Evolutionary conservation across 2,888 invertebrate species (phyloP).

Genomic region (Ochropleura plecta): DNA sequence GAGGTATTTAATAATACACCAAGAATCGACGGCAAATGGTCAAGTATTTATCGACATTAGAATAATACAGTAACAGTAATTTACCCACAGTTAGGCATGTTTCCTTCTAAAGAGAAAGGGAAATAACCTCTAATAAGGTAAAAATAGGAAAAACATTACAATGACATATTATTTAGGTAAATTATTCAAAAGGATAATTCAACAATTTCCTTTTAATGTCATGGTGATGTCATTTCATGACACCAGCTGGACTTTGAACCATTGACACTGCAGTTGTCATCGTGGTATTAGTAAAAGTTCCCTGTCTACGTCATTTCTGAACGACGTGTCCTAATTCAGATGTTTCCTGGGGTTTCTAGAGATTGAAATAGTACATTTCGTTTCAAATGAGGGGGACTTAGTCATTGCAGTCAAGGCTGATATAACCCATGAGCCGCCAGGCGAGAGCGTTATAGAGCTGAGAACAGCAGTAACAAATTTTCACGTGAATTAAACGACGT

Average conservation of each 20-base stretch:
- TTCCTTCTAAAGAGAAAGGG: background rate
- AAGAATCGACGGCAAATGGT: too few species aligned
- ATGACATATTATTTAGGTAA: background rate
- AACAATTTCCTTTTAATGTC: slow-evolving; percentile 19
- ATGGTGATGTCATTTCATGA: slow-evolving; percentile 4
- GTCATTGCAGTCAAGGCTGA: too few species aligned
- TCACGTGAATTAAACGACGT: too few species aligned
- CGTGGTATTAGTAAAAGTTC: background rate
- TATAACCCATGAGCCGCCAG: too few species aligned
- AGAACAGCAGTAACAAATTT: too few species aligned
- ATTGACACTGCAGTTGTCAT: background rate
- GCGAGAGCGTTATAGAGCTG: too few species aligned
- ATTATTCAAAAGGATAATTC: slow-evolving; percentile 8
- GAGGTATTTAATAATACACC: too few species aligned
- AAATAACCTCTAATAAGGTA: background rate
- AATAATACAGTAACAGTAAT: background rate
- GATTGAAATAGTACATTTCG: too few species aligned
- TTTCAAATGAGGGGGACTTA: too few species aligned
- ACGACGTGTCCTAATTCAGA: background rate
- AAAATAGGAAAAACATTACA: slow-evolving; percentile 6
- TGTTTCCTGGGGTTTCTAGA: too few species aligned
- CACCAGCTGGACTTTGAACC: background rate
- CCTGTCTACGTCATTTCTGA: background rate
- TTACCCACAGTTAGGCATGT: background rate
- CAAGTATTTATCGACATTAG: too few species aligned